A percentile compares a stretch with the other conserved stretches of the same genome.
phyloP scores from a whole-genome alignment of 1,140 invertebrate species.

The Tribolium castaneum region DNA sequence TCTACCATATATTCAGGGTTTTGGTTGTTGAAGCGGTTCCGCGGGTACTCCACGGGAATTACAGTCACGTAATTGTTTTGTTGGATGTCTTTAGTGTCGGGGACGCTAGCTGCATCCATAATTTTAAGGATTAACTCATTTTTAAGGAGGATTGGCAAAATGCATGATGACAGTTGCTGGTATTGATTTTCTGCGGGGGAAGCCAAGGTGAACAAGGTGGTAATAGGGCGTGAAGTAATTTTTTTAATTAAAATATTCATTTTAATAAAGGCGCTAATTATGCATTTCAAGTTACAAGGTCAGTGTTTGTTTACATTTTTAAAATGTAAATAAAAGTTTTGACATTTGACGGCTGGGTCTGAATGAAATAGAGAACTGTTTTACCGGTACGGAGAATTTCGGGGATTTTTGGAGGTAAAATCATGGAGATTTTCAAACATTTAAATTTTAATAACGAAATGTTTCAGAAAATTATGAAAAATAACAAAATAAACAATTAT shows the following conservation, averaged over 20 bases:
- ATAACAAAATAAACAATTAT: no score
- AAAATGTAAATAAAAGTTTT: neutral
- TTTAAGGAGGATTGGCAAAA: neutral
- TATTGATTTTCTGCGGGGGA: conserved; percentile 13
- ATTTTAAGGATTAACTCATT: conserved; percentile 15
- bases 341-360: neutral
- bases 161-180: neutral
- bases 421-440: no score
- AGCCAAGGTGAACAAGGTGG: conserved; percentile 7
- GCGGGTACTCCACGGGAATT: conserved; percentile 55
- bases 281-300: neutral
- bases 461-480: no score
- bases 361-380: neutral
- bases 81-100: conserved; percentile 52
- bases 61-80: conserved; percentile 58
- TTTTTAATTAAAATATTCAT: neutral
- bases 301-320: conserved; percentile 28
- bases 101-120: conserved; percentile 10
- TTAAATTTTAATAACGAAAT: no score
- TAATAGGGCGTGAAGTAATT: conserved; percentile 2
- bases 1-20: conserved; percentile 55
- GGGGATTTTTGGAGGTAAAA: no score
- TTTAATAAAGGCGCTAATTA: neutral
- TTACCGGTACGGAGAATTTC: neutral
- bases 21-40: conserved; percentile 51